phyloP scores from a whole-genome alignment of 2,888 invertebrate genomes.

The Caenorhabditis panamensis region DNA sequence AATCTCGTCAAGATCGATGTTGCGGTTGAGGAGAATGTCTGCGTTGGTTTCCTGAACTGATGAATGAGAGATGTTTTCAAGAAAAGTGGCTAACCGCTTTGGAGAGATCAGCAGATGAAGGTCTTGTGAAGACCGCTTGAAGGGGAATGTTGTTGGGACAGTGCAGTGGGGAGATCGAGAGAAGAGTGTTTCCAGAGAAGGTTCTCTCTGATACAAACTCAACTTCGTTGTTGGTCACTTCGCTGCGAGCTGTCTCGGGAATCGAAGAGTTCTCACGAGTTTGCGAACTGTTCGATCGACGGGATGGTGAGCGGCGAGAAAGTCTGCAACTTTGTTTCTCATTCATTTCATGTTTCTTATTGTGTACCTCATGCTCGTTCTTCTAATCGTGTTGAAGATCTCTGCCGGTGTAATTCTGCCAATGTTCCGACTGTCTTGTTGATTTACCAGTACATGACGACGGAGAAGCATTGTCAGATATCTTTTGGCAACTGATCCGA shows the following conservation, averaged over 20 bases:
- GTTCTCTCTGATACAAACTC: conserved; percentile 68
- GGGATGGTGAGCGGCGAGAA: conserved; percentile 56
- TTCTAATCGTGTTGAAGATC: conserved; percentile 70
- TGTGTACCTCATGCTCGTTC: conserved; percentile 69
- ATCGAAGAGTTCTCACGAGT: conserved; percentile 49
- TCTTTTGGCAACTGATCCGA: conserved; percentile 71
- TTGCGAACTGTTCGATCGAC: conserved; percentile 58
- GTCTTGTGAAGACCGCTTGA: conserved; percentile 70
- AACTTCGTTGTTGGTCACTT: conserved; percentile 46
- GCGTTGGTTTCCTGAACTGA: conserved; percentile 62
- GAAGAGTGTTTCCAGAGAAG: conserved; percentile 67
- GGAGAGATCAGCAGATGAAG: conserved; percentile 58
- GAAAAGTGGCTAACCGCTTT: conserved; percentile 23
- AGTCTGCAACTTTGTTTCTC: conserved; percentile 54
- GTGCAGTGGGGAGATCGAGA: conserved; percentile 72
- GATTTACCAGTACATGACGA: conserved; percentile 68
- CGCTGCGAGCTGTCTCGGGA: conserved; percentile 58
- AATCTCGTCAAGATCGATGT: conserved; percentile 69
- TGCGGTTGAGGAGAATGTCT: conserved; percentile 66
- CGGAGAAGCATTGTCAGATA: conserved; percentile 68
- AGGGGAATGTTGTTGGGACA: conserved; percentile 69
- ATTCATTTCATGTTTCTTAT: background rate
- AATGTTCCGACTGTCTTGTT: conserved; percentile 66
- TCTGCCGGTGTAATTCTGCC: conserved; percentile 69
- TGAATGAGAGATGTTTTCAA: background rate